Evolutionary conservation across 2,888 invertebrate species (phyloP), one percentile per base, ranked within the genome.

Genomic region (Muschampia plurimacula): DNA sequence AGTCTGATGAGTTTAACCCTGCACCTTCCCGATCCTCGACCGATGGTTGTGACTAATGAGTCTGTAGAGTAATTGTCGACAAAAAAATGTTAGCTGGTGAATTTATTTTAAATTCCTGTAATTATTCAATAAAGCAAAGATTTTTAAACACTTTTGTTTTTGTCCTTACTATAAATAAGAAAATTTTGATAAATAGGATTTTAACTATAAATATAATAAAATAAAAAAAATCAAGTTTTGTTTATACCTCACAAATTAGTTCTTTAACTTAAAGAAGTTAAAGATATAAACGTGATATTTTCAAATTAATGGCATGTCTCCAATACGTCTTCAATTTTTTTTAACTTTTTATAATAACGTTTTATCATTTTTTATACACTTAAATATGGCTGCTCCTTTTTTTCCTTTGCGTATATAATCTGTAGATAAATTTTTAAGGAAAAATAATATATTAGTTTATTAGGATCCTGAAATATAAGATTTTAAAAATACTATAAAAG

Each of bases 61-160:
- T 57, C 55, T 57, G 55, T 57, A 57, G 55, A 57, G 28, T 57
- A 57, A 57, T 22, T 22, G 55, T 22, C 55, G 55, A 57, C 28
- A 57, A 57, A 28, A 28, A 57, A 28, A 57, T 57, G 28, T 57
- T 28, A 28, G 28, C 8, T 4, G 55, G 55, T 28, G 28, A 57
- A 57, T 57, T 57, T 55, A 55, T 55, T 55, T 55, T 55, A 22
- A 22, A 28, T 28, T 55, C 22, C 55, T 57, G 55, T 57, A 57
- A 28, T 57, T 57, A 57, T 57, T 57, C 10, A 55, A 55, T 22
- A 55, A 55, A 22, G 55, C 22, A 55, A 55, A 55, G 15, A 55
- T 15, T 52, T 52, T 52, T 52, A 52, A 52, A 15, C n/a, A 22
- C 4, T 6, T 55, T 22, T 15, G 22, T 22, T 49, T 49, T n/a